Base-by-base conservation (phyloP, 1,140 invertebrate species). In the Heterodera carotae region DNA sequence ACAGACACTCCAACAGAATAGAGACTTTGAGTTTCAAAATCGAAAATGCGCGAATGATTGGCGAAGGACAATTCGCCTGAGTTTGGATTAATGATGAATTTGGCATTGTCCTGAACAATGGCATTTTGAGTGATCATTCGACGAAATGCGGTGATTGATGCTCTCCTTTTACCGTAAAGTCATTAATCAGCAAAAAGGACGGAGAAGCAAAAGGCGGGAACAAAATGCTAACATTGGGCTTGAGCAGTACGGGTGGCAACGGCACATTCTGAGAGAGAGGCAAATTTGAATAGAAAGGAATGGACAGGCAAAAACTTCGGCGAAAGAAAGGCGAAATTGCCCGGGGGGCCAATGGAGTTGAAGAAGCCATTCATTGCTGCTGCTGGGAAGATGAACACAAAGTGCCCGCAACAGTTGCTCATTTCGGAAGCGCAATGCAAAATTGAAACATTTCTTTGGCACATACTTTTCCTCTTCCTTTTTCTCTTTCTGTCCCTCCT, bases 1-100 rank as follows among this genome's bases (percentile, higher is more conserved):
- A 71, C 59, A 48, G 48, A 56, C 48, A 71, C 59, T 71, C 48
- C 48, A 48, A 71, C 59, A 56, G 59, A 71, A 71, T 43, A 71
- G 33, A 71, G 31, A 71, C 59, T 39, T 48, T 71, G 34, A 25
- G 15, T 15, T 71, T 71, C 69, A 48, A 56, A 71, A 33, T 71
- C 69, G 34, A 71, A 71, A 43, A n/a, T 22, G 59, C 31, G 31
- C 31, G 33, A 25, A 71, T n/a, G 33, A 56, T 71, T 71, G 59
- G 48, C 59, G 34, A 56, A 53, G 59, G 48, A 71, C 48, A 71
- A 33, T 25, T 71, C 34, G 34, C 69, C 69, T 48, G 48, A 56
- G 59, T 18, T 71, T 43, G 69, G 59, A 43, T 48, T 33, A 22
- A 71, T 25, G 22, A 8, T 8, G 25, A 71, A 71, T 71, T 71